Conservation (phyloP, 2,113 vertebrate species). For the Prinia subflava region DNA sequence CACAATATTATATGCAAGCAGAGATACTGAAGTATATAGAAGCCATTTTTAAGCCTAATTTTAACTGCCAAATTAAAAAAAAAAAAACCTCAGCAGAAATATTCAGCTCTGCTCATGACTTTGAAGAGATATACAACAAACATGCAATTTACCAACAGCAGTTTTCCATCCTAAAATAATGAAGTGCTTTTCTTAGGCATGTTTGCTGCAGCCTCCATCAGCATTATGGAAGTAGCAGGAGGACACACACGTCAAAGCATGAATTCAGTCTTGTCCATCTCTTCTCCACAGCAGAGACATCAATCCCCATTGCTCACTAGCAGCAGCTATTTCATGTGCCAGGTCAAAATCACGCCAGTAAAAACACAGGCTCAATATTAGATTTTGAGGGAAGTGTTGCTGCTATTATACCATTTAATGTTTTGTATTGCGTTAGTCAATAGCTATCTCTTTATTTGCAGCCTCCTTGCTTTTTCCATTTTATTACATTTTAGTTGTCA, state of each 20-base stretch:
- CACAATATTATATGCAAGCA: neutral
- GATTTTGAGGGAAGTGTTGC: neutral
- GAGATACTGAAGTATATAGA: neutral
- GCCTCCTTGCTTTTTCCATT: neutral
- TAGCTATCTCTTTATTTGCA: neutral
- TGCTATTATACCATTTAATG: neutral
- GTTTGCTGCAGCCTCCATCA: neutral
- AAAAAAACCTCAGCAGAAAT: neutral
- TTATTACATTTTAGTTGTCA: slow-evolving; percentile 4
- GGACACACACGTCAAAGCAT: neutral
- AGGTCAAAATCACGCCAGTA: neutral
- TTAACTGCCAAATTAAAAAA: neutral
- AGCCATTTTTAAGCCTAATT: neutral
- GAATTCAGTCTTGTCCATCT: neutral
- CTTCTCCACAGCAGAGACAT: neutral
- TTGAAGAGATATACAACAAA: neutral
- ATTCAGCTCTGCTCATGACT: neutral
- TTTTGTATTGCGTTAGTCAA: neutral
- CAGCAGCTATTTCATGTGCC: neutral
- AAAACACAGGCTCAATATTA: neutral
- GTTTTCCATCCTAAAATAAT: neutral
- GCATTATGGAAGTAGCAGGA: neutral
- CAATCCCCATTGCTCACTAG: neutral
- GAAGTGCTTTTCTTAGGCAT: neutral
- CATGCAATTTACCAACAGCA: neutral